These are phyloP conservation scores for Microcebus murinus DNA, from an alignment of 2,113 vertebrate genomes.

Conservation along the genomic window DNA sequence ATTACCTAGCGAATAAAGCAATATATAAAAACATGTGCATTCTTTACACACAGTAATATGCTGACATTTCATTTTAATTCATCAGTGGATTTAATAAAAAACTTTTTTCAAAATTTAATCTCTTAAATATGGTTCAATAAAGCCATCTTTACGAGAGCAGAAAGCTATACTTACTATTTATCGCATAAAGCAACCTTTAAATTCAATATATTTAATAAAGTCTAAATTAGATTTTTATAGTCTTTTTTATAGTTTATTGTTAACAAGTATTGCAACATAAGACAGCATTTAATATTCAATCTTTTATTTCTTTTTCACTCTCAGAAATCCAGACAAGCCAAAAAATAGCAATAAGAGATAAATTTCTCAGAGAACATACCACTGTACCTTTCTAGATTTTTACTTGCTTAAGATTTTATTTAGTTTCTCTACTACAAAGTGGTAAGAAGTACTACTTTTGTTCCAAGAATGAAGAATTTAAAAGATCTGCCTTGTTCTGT, in stretches of 20 bases:
- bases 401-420: slow-evolving; percentile 58
- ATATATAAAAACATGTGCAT: slow-evolving; percentile 65
- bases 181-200: slow-evolving; percentile 75
- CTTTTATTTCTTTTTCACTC: slow-evolving; percentile 69
- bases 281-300: slow-evolving; percentile 63
- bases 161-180: slow-evolving; percentile 63
- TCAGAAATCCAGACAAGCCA: slow-evolving; percentile 53
- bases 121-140: slow-evolving; percentile 73
- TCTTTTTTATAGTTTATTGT: slow-evolving; percentile 73
- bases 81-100: slow-evolving; percentile 66
- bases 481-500: not conserved
- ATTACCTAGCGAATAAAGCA: slow-evolving; percentile 52
- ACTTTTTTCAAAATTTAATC: slow-evolving; percentile 73
- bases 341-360: slow-evolving; percentile 59
- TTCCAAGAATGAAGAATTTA: slow-evolving; percentile 23
- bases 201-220: slow-evolving; percentile 70
- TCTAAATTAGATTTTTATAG: slow-evolving; percentile 73
- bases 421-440: not conserved
- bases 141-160: slow-evolving; percentile 62
- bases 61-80: slow-evolving; percentile 68
- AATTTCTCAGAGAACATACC: slow-evolving; percentile 27
- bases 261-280: slow-evolving; percentile 70
- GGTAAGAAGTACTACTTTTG: not conserved
- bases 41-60: slow-evolving; percentile 72
- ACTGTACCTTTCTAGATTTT: slow-evolving; percentile 35